These are phyloP conservation scores for Trachelus troglodyta DNA, from an alignment of 2,888 invertebrate species.

Conservation along the genomic window DNA sequence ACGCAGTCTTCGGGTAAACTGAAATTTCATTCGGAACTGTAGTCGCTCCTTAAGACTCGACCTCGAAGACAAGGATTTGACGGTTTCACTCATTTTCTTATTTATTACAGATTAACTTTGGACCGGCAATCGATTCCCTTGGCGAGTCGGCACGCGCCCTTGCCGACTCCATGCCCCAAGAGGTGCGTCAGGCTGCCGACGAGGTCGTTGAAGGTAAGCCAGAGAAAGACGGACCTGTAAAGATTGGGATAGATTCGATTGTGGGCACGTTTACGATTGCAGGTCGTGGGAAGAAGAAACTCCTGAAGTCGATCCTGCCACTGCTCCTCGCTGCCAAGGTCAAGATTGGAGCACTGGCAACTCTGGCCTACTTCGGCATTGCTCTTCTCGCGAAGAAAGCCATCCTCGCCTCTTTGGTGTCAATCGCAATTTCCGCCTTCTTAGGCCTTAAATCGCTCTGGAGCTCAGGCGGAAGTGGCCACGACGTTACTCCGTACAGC, in stretches of 20 bases:
- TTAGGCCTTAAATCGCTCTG: slow-evolving; percentile 62
- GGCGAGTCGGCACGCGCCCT: slow-evolving; percentile 65
- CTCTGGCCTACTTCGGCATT: slow-evolving; percentile 71
- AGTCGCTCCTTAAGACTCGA: too few species aligned
- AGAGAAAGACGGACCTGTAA: neutral
- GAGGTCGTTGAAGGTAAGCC: slow-evolving; percentile 70
- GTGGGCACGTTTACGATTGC: slow-evolving; percentile 13
- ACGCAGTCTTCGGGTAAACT: slow-evolving; percentile 64
- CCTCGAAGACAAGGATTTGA: too few species aligned
- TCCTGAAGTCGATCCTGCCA: slow-evolving; percentile 70
- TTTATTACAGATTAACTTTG: slow-evolving; percentile 56
- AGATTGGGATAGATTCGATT: neutral
- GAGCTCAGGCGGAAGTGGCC: slow-evolving; percentile 45
- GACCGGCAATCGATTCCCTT: slow-evolving; percentile 61
- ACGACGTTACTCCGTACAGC: slow-evolving; percentile 59
- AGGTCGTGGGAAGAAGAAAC: slow-evolving; percentile 72
- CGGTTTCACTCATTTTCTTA: neutral
- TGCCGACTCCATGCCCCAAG: slow-evolving; percentile 70
- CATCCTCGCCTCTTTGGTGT: slow-evolving; percentile 71
- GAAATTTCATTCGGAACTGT: too few species aligned
- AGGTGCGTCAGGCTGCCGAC: slow-evolving; percentile 70
- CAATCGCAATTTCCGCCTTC: slow-evolving; percentile 72
- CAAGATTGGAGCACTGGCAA: slow-evolving; percentile 70
- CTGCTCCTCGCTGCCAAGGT: slow-evolving; percentile 71
- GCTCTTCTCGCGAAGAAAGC: slow-evolving; percentile 75